Conservation (phyloP, 2,888 invertebrate genomes). For the Lysandra bellargus region DNA sequence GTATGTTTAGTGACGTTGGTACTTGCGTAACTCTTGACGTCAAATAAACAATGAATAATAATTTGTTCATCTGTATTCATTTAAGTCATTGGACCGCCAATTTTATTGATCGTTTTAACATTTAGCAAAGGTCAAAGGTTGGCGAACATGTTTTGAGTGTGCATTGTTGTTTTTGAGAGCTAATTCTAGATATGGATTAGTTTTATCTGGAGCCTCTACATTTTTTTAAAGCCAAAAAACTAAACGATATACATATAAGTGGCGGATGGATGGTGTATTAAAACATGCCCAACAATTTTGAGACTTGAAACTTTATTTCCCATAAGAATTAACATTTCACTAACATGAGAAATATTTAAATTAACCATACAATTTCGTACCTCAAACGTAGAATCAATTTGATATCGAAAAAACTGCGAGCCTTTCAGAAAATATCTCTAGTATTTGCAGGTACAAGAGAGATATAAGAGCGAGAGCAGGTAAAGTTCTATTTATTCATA, state of each 20-base stretch:
- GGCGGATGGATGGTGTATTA: background rate
- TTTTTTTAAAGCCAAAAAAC: no score
- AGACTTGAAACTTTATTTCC: no score
- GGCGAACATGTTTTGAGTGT: background rate
- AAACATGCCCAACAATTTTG: no score
- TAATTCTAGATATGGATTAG: slow-evolving; percentile 17
- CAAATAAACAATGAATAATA: slow-evolving; percentile 33
- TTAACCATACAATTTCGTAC: background rate
- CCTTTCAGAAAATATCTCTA: no score
- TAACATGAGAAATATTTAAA: no score
- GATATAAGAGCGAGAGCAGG: no score
- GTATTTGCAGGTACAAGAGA: no score
- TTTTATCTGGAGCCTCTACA: background rate
- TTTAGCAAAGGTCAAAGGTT: slow-evolving; percentile 31
- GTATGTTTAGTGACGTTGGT: slow-evolving; percentile 15
- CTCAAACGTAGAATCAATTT: background rate
- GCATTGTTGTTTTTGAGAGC: background rate
- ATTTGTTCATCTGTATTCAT: slow-evolving; percentile 39
- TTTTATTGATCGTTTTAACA: slow-evolving; percentile 36
- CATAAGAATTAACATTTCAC: no score
- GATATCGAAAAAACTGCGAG: background rate
- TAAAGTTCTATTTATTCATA: no score
- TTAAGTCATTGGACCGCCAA: slow-evolving; percentile 33
- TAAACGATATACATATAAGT: no score
- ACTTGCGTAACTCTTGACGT: slow-evolving; percentile 34